Base-by-base conservation (phyloP, 2,888 invertebrate genomes). In the Agrilus cyanescens region DNA sequence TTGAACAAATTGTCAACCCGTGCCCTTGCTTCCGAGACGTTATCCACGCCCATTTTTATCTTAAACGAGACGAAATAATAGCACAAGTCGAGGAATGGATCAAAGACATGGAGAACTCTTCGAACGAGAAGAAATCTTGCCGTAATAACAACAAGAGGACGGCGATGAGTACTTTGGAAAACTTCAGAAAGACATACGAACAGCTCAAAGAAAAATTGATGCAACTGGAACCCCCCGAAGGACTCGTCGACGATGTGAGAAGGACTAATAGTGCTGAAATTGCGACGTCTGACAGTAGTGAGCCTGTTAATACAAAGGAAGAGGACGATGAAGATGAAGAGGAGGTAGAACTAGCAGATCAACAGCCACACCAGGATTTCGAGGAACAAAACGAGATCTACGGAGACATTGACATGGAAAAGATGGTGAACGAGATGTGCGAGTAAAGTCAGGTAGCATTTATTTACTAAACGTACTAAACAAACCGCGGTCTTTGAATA, bases 1-100 rank as follows among this genome's bases (percentile, higher is more conserved):
- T 95, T 49, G 93, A 95, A 68, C 91, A 91, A 65, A 78, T 95
- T 52, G 71, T 84, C 46, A 85, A 85, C 68, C 90, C 94, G 4
- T 86, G 86, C 62, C 82, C 87, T 32, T 91, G 91, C 69, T 94
- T 95, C 66, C 85, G 84, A 67, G 86, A 91, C 83, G 86, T 93
- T 39, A 88, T 95, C 51, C 84, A 88, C 51, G 82, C 86, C 18
- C 95, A 95, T 67, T 95, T 95, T 68, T 95, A 90, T 85, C 74
- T 94, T 58, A 95, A 95, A 66, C 78, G 88, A 45, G 80, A 87
- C 58, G 93, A 94, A 69, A 86, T 95, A 52, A 78, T 87, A 61
- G 74, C 79, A 53, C 93, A 94, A 67, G 82, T 93, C 49, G 87
- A 91, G 58, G 78, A 78, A 49, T 94, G 94, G 94, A 85, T 94